Base-by-base conservation (phyloP, 2,113 vertebrate species). In the Mirounga angustirostris region DNA sequence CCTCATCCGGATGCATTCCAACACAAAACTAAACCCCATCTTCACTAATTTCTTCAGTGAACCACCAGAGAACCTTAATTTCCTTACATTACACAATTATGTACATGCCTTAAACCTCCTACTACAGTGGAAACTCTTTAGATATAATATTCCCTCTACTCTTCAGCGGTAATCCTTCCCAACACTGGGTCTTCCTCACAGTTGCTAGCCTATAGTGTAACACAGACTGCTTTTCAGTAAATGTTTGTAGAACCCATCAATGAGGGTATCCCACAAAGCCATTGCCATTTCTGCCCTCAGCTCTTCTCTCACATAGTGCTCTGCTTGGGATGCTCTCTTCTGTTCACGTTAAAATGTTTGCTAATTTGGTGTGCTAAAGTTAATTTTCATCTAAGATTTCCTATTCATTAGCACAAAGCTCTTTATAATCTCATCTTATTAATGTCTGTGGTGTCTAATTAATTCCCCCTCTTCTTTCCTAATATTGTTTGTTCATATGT, bases 401-500 rank as follows among this genome's bases (percentile, higher is more conserved):
- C n/a, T 79, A 94, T 89, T 97, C 92, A 61, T 83, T 96, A 92
- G 40, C 79, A 92, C 43, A 69, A 73, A 93, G 54, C 54, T 86
- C 83, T 96, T 96, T 10, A 87, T 92, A 91, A 95, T 94, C 54
- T 91, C 30, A 18, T 74, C 54, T 94, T 81, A 73, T 87, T 82
- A 95, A 76, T 92, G 16, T 92, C 92, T 90, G 9, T 82, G 74
- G 86, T 61, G 80, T 87, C 63, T 95, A 98, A 98, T 97, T 96
- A 97, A 95, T 79, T 73, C 12, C 50, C 26, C 13, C 5, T 36
- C 90, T 98, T 94, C 74, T 83, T 94, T 85, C 61, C 69, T 89
- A 80, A 43, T 69, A 65, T 74, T 86, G 73, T 95, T 98, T 98
- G 89, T 97, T 97, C 96, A 92, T 92, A 33, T 74, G 18, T 95